A percentile compares a stretch with the other conserved stretches of the same genome.
Conservation (phyloP, 1,140 invertebrate species). For the Heliconius nattereri region DNA sequence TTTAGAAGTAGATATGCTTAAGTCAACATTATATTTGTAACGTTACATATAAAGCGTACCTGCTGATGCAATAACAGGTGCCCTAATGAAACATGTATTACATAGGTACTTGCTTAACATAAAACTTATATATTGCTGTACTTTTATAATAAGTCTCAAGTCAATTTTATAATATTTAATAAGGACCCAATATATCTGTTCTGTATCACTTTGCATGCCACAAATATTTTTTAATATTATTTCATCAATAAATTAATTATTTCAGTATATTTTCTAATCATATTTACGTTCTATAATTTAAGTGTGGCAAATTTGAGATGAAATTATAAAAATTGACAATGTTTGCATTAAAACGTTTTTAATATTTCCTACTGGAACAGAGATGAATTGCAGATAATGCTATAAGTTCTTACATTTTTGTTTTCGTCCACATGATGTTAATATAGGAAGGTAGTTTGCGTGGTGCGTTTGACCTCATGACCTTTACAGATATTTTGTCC, state of each 20-base stretch:
- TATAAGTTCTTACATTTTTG: no score
- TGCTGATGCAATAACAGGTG: slow-evolving; percentile 41
- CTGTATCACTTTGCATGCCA: no score
- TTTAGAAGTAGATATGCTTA: slow-evolving; percentile 7
- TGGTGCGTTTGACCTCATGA: slow-evolving; percentile 42
- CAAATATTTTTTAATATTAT: no score
- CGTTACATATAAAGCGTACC: slow-evolving; percentile 31
- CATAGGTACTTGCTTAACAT: slow-evolving; percentile 22
- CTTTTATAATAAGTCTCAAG: slow-evolving; percentile 20
- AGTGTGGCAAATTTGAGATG: no score
- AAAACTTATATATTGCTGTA: slow-evolving; percentile 23
- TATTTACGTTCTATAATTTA: no score
- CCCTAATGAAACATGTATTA: slow-evolving; percentile 46
- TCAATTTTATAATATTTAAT: background rate
- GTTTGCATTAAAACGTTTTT: no score
- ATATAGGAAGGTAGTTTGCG: slow-evolving; percentile 19
- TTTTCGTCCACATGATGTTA: background rate
- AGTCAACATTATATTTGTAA: slow-evolving; percentile 31
- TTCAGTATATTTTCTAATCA: no score
- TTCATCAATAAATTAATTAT: no score
- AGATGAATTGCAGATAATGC: no score
- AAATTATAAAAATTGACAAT: no score
- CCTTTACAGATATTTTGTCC: slow-evolving; percentile 46
- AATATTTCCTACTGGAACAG: no score
- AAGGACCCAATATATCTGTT: no score